Evolutionary conservation across 1,140 invertebrate species (phyloP), one percentile per base, ranked within the genome.

Genomic region (Drosophila sulfurigaster): DNA sequence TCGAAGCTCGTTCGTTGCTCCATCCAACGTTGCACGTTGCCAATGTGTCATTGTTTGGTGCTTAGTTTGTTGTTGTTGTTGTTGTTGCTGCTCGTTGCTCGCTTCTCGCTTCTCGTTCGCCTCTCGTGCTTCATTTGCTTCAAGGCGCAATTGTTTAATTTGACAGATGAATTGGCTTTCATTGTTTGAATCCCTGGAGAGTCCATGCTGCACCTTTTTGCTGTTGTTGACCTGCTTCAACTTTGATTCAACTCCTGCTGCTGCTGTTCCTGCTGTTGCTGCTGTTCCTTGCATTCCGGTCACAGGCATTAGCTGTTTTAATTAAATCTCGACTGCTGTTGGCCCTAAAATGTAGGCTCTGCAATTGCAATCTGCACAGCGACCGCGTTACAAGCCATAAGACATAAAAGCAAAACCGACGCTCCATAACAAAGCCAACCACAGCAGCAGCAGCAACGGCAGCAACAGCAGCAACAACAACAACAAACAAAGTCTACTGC

Each of bases 381-480:
- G 16, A 43, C 28, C 16, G 49, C 35, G 38, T 41, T 60, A 58
- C 54, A 60, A 78, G 46, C 64, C 58, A 56, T 63, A 54, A 66
- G 59, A 80, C 75, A 79, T 69, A 80, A 74, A 73, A 68, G 60
- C 46, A 68, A 76, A 81, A 87, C 79, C 60, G 59, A 73, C 28
- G 59, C 72, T 68, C 73, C 70, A 72, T 78, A 88, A 69, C 73
- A 88, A 89, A 88, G 83, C 71, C 80, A 88, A 78, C 83, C 83
- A 48, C 82, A 88, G 77, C 69, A 58, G 46, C 57, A 41, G 20
- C 62, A 66, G 8, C 38, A 28, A 5, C 52, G 41, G 16, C 30
- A 62, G 6, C 72, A 74, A 5, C 4, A 57, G 5, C 51, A 60
- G 11, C 13, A 54, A 49, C 52, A 48, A 58, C 58, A 54, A 16